A percentile compares a stretch with the other conserved stretches of the same genome.
Conservation (phyloP, 2,888 invertebrate genomes). For the Hyposoter didymator region DNA sequence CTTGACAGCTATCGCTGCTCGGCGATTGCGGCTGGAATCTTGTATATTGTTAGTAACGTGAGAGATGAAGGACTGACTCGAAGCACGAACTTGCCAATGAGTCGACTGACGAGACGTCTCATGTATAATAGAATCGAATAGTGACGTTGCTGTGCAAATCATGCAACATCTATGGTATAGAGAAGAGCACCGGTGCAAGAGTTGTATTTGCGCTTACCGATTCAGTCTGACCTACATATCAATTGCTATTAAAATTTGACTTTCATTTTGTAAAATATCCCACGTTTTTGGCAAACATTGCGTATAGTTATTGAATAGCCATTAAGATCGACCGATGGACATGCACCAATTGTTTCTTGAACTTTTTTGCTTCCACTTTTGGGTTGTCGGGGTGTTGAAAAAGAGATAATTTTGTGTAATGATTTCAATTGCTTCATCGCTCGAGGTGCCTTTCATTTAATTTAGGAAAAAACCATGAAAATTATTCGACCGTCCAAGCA, state of each 20-base stretch:
- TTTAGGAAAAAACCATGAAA: background rate
- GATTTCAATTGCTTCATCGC: too few species aligned
- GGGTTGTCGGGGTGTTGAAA: too few species aligned
- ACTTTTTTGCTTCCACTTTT: too few species aligned
- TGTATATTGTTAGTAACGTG: background rate
- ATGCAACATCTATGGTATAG: slow-evolving; percentile 2
- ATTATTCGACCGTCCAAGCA: background rate
- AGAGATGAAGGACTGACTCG: slow-evolving; percentile 12
- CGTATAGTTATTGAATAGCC: too few species aligned
- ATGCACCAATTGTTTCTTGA: too few species aligned
- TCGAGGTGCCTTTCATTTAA: too few species aligned
- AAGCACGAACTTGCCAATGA: slow-evolving; percentile 41
- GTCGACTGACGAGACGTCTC: slow-evolving; percentile 8
- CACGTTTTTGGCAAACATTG: background rate
- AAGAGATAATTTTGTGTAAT: too few species aligned
- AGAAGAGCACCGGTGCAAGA: background rate
- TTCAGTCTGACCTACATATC: background rate
- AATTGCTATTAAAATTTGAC: background rate
- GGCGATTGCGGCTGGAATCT: background rate
- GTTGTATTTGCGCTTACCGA: background rate
- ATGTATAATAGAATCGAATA: slow-evolving; percentile 32
- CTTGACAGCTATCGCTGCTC: background rate
- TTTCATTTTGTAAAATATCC: background rate
- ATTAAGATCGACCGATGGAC: too few species aligned
- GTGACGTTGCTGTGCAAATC: slow-evolving; percentile 18